Conservation (phyloP, 1,140 invertebrate genomes). For the Camponotus vicinus region DNA sequence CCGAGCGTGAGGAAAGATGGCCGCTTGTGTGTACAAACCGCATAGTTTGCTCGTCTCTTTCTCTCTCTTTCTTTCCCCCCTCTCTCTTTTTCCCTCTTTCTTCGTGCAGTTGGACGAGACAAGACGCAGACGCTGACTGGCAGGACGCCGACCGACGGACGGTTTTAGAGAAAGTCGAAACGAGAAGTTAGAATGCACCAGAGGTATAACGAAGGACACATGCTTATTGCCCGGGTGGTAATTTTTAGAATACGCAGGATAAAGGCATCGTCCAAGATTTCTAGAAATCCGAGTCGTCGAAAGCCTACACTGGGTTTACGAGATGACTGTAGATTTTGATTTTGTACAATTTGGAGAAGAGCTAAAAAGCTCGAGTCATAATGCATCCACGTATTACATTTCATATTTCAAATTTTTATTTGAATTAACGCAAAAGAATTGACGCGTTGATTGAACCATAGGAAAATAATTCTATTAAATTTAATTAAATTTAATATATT, state of each 20-base stretch:
- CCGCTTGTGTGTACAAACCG: slow-evolving; percentile 18
- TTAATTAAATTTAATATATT: background rate
- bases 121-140: slow-evolving; percentile 48
- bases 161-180: slow-evolving; percentile 52
- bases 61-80: background rate
- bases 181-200: slow-evolving; percentile 9
- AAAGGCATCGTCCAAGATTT: slow-evolving; percentile 2
- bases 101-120: slow-evolving; percentile 51
- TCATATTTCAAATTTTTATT: slow-evolving; percentile 8
- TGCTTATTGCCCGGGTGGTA: background rate
- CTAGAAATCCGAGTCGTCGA: background rate
- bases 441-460: background rate
- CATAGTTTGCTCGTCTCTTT: slow-evolving; percentile 8
- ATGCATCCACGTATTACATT: background rate
- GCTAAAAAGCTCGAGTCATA: background rate
- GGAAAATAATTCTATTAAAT: background rate
- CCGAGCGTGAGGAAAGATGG: slow-evolving; percentile 47
- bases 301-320: background rate
- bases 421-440: background rate
- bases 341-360: background rate
- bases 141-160: background rate
- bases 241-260: slow-evolving; percentile 29
- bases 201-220: slow-evolving; percentile 39
- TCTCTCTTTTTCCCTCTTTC: background rate
- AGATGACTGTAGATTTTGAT: slow-evolving; percentile 15